Evolutionary conservation across 2,888 invertebrate genomes (phyloP), one percentile per base, ranked within the genome.

Genomic region (Oscheius myriophilus): DNA sequence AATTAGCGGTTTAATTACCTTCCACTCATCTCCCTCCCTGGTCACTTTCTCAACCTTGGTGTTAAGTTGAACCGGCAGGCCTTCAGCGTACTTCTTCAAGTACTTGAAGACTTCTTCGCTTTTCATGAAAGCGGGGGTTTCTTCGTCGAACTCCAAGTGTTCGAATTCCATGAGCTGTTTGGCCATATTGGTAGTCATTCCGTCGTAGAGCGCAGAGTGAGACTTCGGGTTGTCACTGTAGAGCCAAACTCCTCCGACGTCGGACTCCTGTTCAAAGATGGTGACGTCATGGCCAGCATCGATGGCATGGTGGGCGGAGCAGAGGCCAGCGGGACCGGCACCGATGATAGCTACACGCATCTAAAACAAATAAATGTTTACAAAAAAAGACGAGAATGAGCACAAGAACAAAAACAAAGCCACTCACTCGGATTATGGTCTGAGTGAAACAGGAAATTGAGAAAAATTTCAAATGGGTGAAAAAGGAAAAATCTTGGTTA

Each of bases 91-190:
- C 33, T 71, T 65, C 61, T 78, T 55, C 25, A 83, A 64, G 57
- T 83, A 83, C n/a, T 67, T 57, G n/a, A 79, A 63, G 1, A 83
- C 76, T n/a, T 76, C 67, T 52, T 69, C 90, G 23, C 92, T 92
- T 0, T 90, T 89, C 0, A 93, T 88, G 84, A 92, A 94, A 0
- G 93, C 88, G 0, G 86, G 86, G 3, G 82, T 78, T 45, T 82
- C 73, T 0, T 82, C 90, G 0, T 92, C 91, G 70, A 94, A 91
- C 0, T 92, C 91, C 87, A 92, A 93, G 86, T 93, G 94, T 0
- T 93, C 93, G 87, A 91, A 95, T 0, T 92, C 92, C 95, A 96
- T 95, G 2, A 93, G 91, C 89, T 96, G 94, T 86, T 94, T 95
- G 0, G 95, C 95, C 14, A 95, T 89, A 87, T 95, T 95, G 0